Conservation (phyloP, 2,797 vertebrate genomes). For the Sarcophilus harrisii region DNA sequence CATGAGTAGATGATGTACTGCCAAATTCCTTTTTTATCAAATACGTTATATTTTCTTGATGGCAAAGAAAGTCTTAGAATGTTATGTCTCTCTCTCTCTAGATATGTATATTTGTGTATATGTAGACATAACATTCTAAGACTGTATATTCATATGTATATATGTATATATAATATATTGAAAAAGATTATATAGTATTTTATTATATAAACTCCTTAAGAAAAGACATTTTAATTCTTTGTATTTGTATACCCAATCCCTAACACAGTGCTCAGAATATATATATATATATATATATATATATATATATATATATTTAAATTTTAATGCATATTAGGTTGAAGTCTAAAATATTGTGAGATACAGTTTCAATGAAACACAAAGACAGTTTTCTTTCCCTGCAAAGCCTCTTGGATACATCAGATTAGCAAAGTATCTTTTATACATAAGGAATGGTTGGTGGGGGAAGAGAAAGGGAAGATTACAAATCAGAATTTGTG, state of each 20-base stretch:
- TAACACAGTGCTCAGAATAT: neutral
- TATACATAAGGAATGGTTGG: neutral
- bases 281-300: no score
- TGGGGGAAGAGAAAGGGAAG: neutral
- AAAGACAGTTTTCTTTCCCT: neutral
- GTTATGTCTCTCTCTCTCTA: neutral
- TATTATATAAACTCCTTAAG: neutral
- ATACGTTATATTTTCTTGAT: conserved; percentile 7
- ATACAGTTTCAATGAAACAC: neutral
- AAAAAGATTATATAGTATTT: conserved; percentile 42
- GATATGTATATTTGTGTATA: neutral
- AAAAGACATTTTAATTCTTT: neutral
- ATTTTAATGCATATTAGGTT: neutral
- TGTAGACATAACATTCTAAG: neutral
- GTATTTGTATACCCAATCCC: neutral
- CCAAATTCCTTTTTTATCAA: conserved; percentile 32
- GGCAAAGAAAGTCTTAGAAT: conserved; percentile 20
- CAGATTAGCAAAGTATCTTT: neutral
- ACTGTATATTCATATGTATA: conserved; percentile 29
- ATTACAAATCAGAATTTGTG: neutral
- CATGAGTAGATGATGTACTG: neutral
- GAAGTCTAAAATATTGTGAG: neutral
- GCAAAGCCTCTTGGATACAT: neutral
- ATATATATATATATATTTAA: neutral
- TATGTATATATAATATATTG: conserved; percentile 11